These are phyloP conservation scores for Pithys albifrons DNA, from an alignment of 2,113 vertebrate species.

Conservation along the genomic window DNA sequence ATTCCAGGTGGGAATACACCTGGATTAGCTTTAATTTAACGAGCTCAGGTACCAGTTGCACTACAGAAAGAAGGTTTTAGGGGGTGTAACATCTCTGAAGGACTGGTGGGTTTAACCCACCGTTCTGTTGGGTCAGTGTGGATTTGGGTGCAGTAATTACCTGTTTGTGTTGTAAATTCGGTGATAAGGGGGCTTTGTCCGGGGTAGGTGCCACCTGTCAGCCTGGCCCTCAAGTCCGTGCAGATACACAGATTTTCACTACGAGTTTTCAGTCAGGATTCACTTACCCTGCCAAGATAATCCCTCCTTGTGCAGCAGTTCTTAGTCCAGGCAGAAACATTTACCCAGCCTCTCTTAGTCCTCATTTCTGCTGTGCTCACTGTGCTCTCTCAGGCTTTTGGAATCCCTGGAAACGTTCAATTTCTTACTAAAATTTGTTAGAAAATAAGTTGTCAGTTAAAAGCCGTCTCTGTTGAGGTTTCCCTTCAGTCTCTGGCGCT, in stretches of 20 bases:
- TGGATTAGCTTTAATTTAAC: background rate
- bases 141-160: rapidly evolving
- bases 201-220: background rate
- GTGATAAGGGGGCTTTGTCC: rapidly evolving
- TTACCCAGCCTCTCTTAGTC: background rate
- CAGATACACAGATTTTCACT: rapidly evolving
- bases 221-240: rapidly evolving
- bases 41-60: background rate
- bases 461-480: background rate
- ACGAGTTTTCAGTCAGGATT: background rate
- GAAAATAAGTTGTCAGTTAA: background rate
- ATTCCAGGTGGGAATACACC: background rate
- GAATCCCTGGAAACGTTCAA: rapidly evolving
- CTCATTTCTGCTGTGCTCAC: rapidly evolving
- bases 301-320: background rate
- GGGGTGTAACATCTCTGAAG: background rate
- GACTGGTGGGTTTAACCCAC: background rate
- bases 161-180: background rate
- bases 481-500: rapidly evolving
- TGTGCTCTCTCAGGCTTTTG: background rate
- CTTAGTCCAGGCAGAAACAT: rapidly evolving
- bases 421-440: background rate
- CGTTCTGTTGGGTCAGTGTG: background rate
- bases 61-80: background rate
- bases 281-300: rapidly evolving